These are phyloP conservation scores for Sarcoramphus papa DNA, from an alignment of 2,797 vertebrate species.

Conservation along the genomic window DNA sequence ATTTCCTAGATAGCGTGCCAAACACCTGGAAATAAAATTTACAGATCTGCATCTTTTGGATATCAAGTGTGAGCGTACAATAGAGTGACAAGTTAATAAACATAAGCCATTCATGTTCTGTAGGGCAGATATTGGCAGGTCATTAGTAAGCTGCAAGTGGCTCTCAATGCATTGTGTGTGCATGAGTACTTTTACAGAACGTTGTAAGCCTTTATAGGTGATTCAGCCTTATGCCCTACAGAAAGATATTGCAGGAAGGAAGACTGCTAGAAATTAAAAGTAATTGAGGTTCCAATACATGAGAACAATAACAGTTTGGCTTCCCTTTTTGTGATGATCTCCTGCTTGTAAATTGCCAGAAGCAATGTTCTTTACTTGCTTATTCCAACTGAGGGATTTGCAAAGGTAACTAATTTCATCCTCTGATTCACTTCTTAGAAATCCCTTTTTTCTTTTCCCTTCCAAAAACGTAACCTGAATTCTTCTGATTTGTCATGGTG, in stretches of 20 bases:
- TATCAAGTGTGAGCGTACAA: not conserved
- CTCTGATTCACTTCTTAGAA: slow-evolving; percentile 39
- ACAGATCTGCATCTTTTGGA: not conserved
- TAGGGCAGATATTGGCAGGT: not conserved
- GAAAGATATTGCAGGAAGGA: slow-evolving; percentile 15
- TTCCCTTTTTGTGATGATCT: slow-evolving; percentile 2
- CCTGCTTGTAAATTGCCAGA: slow-evolving; percentile 20
- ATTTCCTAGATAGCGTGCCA: not conserved
- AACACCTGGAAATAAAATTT: slow-evolving; percentile 24
- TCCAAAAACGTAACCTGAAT: slow-evolving; percentile 18
- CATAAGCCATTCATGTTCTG: not conserved
- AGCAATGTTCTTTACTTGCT: slow-evolving; percentile 20
- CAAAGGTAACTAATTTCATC: slow-evolving; percentile 55
- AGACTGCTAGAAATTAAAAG: slow-evolving; percentile 45
- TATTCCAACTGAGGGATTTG: slow-evolving; percentile 35
- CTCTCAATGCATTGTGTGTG: not conserved
- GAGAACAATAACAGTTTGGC: slow-evolving; percentile 15
- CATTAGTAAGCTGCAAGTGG: not conserved
- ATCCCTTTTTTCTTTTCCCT: not conserved
- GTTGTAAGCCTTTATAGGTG: not conserved
- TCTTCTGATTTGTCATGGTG: slow-evolving; percentile 29
- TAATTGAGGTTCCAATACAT: slow-evolving; percentile 5
- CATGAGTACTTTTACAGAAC: not conserved
- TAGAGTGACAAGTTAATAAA: slow-evolving; percentile 24
- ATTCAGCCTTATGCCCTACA: not conserved